Evolutionary conservation across 2,888 invertebrate species (phyloP).

Genomic region (Dryocosmus kuriphilus): DNA sequence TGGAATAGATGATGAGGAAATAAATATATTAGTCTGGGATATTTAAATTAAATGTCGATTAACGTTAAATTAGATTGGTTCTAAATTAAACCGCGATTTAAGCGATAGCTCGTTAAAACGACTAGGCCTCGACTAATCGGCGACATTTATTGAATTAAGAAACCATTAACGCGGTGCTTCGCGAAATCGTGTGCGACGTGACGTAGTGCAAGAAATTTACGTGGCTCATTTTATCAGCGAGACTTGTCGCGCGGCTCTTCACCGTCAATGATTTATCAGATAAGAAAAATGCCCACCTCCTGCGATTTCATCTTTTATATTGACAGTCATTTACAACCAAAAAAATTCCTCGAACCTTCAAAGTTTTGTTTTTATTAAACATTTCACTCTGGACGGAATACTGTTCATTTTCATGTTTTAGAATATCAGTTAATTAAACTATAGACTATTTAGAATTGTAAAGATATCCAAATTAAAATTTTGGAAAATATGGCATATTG

Average conservation of each 20-base stretch:
- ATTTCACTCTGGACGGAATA: too few species aligned
- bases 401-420: too few species aligned
- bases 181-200: constrained; percentile 44
- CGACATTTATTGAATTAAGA: constrained; percentile 60
- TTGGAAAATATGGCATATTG: too few species aligned
- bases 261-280: constrained; percentile 26
- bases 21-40: constrained; percentile 59
- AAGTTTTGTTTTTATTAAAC: too few species aligned
- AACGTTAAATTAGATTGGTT: constrained; percentile 57
- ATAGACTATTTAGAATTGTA: too few species aligned
- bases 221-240: background rate
- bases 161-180: constrained; percentile 58
- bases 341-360: background rate
- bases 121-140: constrained; percentile 54
- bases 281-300: background rate
- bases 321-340: background rate
- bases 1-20: constrained; percentile 53
- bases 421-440: too few species aligned
- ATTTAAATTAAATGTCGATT: constrained; percentile 59
- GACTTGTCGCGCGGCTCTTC: constrained; percentile 20
- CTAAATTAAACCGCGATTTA: constrained; percentile 56
- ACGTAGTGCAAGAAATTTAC: constrained; percentile 30
- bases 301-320: constrained; percentile 15
- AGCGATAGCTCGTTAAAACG: constrained; percentile 57
- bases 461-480: too few species aligned